A percentile compares a stretch with the other conserved stretches of the same genome.
These are phyloP conservation scores for Fukomys damarensis DNA, from an alignment of 2,113 vertebrate genomes.

Conservation along the genomic window DNA sequence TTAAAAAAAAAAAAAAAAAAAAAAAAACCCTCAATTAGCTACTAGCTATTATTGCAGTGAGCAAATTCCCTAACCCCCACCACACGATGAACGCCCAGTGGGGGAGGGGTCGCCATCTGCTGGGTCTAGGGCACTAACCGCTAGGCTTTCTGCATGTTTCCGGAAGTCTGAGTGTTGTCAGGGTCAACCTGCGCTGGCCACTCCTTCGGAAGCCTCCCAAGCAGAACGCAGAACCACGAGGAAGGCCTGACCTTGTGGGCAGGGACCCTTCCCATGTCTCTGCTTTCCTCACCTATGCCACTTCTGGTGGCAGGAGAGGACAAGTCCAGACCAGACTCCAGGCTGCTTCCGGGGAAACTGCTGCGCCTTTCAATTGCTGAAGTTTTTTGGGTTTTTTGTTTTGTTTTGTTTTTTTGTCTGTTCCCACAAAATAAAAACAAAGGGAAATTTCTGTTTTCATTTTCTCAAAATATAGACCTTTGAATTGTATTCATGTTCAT, in stretches of 20 bases:
- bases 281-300: neutral
- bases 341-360: neutral
- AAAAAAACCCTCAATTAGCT: constrained; percentile 36
- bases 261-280: neutral
- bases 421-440: neutral
- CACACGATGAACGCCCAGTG: accelerated
- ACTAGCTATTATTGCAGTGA: constrained; percentile 63
- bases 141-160: neutral
- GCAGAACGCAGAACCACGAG: neutral
- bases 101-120: neutral
- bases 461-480: neutral
- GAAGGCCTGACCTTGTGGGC: neutral
- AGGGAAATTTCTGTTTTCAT: neutral
- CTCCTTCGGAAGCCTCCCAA: neutral
- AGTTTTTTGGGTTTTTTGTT: too few species aligned
- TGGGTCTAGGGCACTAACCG: neutral
- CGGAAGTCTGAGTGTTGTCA: neutral
- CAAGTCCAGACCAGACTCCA: neutral
- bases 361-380: neutral
- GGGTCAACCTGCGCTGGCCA: neutral
- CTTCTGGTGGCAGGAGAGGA: neutral
- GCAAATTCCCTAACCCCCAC: constrained; percentile 39
- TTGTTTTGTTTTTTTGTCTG: too few species aligned
- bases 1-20: constrained; percentile 37
- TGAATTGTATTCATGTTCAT: neutral